Evolutionary conservation across 1,140 invertebrate genomes (phyloP), one percentile per base, ranked within the genome.

Genomic region (Galleria mellonella): DNA sequence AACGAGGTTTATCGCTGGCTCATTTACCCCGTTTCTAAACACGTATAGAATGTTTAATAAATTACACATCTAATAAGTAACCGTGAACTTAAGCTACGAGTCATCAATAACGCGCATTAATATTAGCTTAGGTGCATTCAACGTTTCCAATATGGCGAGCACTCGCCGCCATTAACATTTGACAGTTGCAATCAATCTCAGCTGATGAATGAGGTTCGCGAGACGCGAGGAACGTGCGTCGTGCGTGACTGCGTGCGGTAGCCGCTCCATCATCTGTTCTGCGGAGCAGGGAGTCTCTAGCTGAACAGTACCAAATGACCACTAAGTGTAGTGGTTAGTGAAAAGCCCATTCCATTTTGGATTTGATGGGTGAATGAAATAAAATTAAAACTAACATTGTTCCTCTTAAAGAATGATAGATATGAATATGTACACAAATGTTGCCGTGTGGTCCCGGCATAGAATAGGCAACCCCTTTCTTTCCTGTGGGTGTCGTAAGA

Each of bases 141-240:
- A 63, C 62, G 67, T 66, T 67, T 68, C 62, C 65, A 78, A 77
- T 65, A 75, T 71, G 70, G 72, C 60, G 51, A 70, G 61, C 65
- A 71, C 62, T 81, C 75, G 68, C 69, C 73, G 75, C 73, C 76
- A 82, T 83, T 79, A 76, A 48, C 44, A 62, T 60, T 77, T 77
- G 75, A 77, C 79, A 81, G 75, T 79, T 79, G 75, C 77, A 82
- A 83, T 83, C 75, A 81, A 83, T 83, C 79, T 82, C 60, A 17
- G 32, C 60, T 79, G 76, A 83, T 83, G 72, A 75, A 82, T 79
- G 75, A 68, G 75, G 70, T 71, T 75, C 62, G 67, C 71, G 62
- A 59, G 58, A 23, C 17, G 17, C 17, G 17, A 23, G 17, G 17
- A 23, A 23, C 17, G 17, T 23, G 2, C 17, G 17, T 6, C 45